Evolutionary conservation across 2,888 invertebrate species (phyloP).

Genomic region (Parasteatoda lunata): DNA sequence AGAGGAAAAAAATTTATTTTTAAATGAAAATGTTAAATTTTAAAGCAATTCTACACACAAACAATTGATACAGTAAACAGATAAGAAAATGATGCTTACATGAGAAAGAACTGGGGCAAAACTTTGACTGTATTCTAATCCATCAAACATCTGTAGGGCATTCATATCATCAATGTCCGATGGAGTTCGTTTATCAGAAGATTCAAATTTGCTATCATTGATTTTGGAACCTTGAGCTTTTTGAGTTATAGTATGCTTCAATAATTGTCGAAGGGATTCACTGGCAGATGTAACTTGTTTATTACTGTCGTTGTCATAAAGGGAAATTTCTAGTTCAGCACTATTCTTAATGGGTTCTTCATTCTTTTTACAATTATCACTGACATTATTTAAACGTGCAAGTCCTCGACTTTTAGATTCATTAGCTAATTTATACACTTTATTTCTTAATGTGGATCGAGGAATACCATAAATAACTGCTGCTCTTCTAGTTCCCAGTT

Average conservation of each 20-base stretch:
- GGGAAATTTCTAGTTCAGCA: slow-evolving; percentile 30
- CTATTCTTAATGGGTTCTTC: slow-evolving; percentile 47
- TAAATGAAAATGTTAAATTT: too few relatives aligned
- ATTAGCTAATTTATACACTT: slow-evolving; percentile 79
- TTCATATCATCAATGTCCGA: slow-evolving; percentile 54
- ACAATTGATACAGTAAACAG: neutral
- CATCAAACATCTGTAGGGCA: slow-evolving; percentile 62
- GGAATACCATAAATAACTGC: slow-evolving; percentile 97
- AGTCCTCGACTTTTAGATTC: slow-evolving; percentile 63
- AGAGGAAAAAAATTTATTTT: too few relatives aligned
- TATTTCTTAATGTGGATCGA: slow-evolving; percentile 95
- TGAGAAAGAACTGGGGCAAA: slow-evolving; percentile 69
- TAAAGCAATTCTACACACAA: neutral
- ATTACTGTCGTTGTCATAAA: slow-evolving; percentile 34
- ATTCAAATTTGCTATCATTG: slow-evolving; percentile 25
- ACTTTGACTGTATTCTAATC: slow-evolving; percentile 69
- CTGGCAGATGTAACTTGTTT: slow-evolving; percentile 69
- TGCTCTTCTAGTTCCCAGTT: slow-evolving; percentile 92
- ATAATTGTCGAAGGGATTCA: slow-evolving; percentile 70
- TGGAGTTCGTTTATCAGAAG: slow-evolving; percentile 18
- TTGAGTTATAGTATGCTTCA: slow-evolving; percentile 70
- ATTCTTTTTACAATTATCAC: slow-evolving; percentile 23
- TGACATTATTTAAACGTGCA: slow-evolving; percentile 20
- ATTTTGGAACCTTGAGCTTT: slow-evolving; percentile 63
- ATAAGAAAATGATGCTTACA: slow-evolving; percentile 57